Evolutionary conservation across 2,113 vertebrate genomes (phyloP), one percentile per base, ranked within the genome.

Genomic region (Labrus mixtus): DNA sequence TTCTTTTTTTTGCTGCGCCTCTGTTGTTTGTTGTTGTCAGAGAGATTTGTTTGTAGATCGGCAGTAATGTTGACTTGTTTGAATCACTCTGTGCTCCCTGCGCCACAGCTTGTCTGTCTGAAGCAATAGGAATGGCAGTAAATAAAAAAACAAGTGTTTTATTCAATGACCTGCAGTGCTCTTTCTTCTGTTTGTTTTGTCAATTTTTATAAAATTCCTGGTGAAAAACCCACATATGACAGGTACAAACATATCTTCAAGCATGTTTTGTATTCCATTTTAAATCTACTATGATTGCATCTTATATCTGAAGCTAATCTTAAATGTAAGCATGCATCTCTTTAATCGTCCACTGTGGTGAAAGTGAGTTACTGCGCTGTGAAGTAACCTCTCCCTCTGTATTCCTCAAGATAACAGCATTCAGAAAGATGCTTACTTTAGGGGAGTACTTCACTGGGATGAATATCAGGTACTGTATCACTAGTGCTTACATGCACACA

Each of bases 51-150:
- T 86, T 92, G 83, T 91, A 90, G 91, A 91, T 89, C 55, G 87
- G 89, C 83, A 78, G 88, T 85, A 91, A 91, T 69, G 83, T 90
- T 84, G 87, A 89, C 84, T 90, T 84, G 80, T 89, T 92, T 91
- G 88, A 87, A 90, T 91, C 85, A 81, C 90, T 92, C 81, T 90
- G 90, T 91, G 91, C 93, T 93, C 88, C 82, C 87, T 77, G 78
- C 88, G 87, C 90, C 91, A 91, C 90, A 84, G 92, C 93, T 91
- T 92, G 90, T 94, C 88, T 90, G 88, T 92, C 89, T 91, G 88
- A 91, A 91, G 90, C 91, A 89, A 85, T 93, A 94, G 91, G 78
- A 91, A 92, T 86, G 85, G 91, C 91, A 90, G 90, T 89, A 89
- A 94, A 94, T 93, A 90, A 86, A 84, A 46, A 75, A 78, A 79